Conservation (phyloP, 2,113 vertebrate genomes). For the Macroglossus sobrinus region DNA sequence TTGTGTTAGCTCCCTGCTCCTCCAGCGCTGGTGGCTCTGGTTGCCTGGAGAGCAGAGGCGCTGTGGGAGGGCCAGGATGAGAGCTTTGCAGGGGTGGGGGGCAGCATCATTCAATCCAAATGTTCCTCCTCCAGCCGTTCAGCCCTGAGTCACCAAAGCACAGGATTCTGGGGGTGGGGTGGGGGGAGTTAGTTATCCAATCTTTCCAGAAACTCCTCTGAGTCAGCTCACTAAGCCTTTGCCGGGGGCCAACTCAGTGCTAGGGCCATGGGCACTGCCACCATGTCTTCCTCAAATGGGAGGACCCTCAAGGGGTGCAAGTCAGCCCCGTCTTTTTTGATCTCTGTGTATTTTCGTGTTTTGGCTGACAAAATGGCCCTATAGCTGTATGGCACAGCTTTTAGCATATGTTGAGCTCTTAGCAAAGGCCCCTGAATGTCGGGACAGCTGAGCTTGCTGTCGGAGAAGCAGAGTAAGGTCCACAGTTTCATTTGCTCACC, state of each 20-base stretch:
- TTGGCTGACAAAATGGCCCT: not conserved
- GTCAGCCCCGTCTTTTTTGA: not conserved
- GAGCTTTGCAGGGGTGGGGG: not conserved
- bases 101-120: not conserved
- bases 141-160: conserved; percentile 8
- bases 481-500: not conserved
- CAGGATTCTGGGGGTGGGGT: not conserved
- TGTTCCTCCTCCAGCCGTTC: not conserved
- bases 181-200: not conserved
- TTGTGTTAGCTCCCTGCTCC: not conserved
- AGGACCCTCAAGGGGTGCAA: not conserved
- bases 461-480: rapidly evolving
- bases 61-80: not conserved
- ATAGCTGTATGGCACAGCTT: not conserved
- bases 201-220: not conserved
- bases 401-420: not conserved
- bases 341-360: not conserved
- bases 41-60: not conserved
- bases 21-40: not conserved
- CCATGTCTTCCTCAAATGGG: not conserved
- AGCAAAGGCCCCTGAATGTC: not conserved
- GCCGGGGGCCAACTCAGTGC: not conserved
- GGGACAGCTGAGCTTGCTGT: not conserved
- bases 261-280: not conserved
- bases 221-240: not conserved